Conservation (phyloP, 2,113 vertebrate genomes). For the Rhinolophus sinicus region DNA sequence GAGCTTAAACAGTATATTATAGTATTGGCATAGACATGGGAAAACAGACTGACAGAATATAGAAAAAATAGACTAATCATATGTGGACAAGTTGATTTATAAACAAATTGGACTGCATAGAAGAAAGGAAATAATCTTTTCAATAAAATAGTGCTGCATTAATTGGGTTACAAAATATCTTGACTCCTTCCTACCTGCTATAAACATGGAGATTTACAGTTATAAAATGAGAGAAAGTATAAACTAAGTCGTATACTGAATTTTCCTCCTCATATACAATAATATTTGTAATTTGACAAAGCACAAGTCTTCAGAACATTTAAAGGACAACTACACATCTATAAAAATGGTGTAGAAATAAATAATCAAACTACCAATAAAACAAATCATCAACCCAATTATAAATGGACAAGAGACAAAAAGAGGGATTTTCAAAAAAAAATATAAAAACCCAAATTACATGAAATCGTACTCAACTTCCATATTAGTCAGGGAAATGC, state of each 20-base stretch:
- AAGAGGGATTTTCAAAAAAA: not conserved
- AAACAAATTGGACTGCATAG: not conserved
- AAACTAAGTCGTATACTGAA: not conserved
- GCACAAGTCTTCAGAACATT: not conserved
- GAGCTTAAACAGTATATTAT: not conserved
- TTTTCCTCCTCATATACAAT: too few species aligned
- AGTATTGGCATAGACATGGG: not conserved
- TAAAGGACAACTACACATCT: not conserved
- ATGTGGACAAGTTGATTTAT: not conserved
- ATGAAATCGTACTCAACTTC: not conserved
- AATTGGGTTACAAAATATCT: not conserved
- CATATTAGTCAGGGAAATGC: not conserved
- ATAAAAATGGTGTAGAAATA: not conserved
- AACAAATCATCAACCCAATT: not conserved
- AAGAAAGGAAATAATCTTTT: not conserved
- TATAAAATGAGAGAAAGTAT: not conserved
- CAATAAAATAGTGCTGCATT: not conserved
- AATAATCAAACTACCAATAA: not conserved
- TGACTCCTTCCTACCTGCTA: not conserved
- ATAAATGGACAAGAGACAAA: not conserved
- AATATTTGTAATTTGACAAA: conserved; percentile 7
- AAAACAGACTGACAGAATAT: not conserved
- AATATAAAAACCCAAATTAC: not conserved
- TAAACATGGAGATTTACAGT: not conserved
- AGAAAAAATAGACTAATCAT: not conserved